Conservation (phyloP, 1,140 invertebrate species). For the Vollenhovia emeryi region DNA sequence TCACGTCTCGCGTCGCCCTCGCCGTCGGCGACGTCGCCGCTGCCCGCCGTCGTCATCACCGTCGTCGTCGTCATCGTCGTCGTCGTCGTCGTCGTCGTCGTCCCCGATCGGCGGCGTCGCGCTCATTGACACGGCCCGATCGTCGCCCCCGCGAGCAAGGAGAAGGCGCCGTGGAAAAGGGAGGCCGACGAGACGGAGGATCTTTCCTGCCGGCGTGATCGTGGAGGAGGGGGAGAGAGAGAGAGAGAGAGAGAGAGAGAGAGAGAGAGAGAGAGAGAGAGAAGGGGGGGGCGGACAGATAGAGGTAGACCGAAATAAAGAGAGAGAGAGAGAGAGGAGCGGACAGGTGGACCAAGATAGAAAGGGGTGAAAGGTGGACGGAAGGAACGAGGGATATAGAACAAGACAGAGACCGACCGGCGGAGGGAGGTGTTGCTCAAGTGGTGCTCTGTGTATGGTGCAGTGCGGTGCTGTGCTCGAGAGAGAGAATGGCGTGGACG, state of each 20-base stretch:
- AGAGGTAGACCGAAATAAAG: too few relatives aligned
- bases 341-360: constrained; percentile 46
- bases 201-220: constrained; percentile 67
- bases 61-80: not conserved
- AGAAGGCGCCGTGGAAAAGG: constrained; percentile 66
- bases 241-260: constrained; percentile 37
- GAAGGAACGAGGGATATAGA: constrained; percentile 31
- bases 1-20: constrained; percentile 55
- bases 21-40: constrained; percentile 20
- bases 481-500: constrained; percentile 73
- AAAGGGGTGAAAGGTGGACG: constrained; percentile 29
- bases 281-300: constrained; percentile 1
- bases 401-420: constrained; percentile 50
- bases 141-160: constrained; percentile 56
- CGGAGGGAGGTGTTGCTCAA: constrained; percentile 69
- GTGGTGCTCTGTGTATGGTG: constrained; percentile 74
- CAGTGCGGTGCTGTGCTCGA: constrained; percentile 75
- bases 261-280: not conserved
- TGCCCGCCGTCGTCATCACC: not conserved
- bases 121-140: constrained; percentile 36
- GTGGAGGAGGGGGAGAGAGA: constrained; percentile 53
- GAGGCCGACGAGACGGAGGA: constrained; percentile 57
- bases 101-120: constrained; percentile 16
- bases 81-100: constrained; percentile 3
- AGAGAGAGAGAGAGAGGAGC: constrained; percentile 7